Percentiles rank a stretch among this genome's conserved stretches.
Conservation (phyloP, 2,797 vertebrate species). For the Xenentodon cancila region DNA sequence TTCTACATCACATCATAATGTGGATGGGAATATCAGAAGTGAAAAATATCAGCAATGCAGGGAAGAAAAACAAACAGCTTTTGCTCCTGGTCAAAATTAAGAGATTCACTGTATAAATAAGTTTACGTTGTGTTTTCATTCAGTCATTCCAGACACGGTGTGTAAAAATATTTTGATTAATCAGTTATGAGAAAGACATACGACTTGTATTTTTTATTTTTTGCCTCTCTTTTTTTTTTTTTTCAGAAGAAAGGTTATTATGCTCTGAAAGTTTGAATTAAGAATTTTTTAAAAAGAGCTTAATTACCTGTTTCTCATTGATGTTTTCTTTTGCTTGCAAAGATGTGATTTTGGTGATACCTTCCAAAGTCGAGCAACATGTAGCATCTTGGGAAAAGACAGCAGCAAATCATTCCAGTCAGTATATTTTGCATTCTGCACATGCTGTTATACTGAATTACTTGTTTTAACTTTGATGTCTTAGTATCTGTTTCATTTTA, state of each 20-base stretch:
- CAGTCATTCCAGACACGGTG: slow-evolving; percentile 62
- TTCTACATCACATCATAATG: slow-evolving; percentile 71
- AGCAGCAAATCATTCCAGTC: slow-evolving; percentile 47
- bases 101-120: slow-evolving; percentile 57
- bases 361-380: slow-evolving; percentile 76
- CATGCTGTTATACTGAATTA: slow-evolving; percentile 33
- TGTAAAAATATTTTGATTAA: slow-evolving; percentile 59
- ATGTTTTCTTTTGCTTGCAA: slow-evolving; percentile 43
- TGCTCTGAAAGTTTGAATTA: slow-evolving; percentile 43
- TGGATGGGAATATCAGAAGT: slow-evolving; percentile 64
- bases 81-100: slow-evolving; percentile 57
- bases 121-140: slow-evolving; percentile 62
- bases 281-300: neutral
- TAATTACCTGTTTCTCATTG: slow-evolving; percentile 42
- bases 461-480: slow-evolving; percentile 48
- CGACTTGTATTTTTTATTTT: slow-evolving; percentile 43
- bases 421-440: slow-evolving; percentile 18
- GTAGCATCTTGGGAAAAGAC: slow-evolving; percentile 73
- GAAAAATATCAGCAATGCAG: slow-evolving; percentile 56
- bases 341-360: slow-evolving; percentile 47
- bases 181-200: slow-evolving; percentile 38
- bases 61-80: slow-evolving; percentile 33
- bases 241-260: slow-evolving; percentile 44
- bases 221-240: slow-evolving; percentile 27
- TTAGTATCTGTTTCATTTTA: slow-evolving; percentile 38